A percentile compares a stretch with the other conserved stretches of the same genome.
Evolutionary conservation across 2,113 vertebrate genomes (phyloP).

Genomic region (Lamprologus callipterus): DNA sequence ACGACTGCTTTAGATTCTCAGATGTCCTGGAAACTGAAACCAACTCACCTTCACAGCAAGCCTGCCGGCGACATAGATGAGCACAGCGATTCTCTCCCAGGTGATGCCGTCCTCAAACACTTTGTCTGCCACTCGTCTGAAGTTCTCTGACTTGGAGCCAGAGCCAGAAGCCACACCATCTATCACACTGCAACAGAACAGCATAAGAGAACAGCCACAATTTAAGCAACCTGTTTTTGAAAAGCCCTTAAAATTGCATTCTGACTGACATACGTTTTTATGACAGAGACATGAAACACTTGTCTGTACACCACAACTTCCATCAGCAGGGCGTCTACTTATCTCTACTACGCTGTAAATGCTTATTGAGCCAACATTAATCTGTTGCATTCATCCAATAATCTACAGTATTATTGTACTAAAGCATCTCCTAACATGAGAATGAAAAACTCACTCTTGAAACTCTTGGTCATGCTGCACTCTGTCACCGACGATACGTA

Average conservation of each 20-base stretch:
- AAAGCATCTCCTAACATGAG: not conserved
- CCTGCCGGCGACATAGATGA: conserved; percentile 34
- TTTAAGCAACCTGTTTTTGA: not conserved
- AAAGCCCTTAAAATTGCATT: not conserved
- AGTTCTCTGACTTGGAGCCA: not conserved
- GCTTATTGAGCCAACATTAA: not conserved
- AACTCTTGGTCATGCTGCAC: conserved; percentile 15
- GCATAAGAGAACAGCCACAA: not conserved
- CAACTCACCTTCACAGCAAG: conserved; percentile 29
- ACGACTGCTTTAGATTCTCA: not conserved
- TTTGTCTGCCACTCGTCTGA: not conserved
- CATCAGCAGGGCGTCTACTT: not conserved
- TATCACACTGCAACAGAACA: not conserved
- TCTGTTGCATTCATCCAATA: not conserved
- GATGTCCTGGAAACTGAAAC: not conserved
- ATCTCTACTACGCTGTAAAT: not conserved
- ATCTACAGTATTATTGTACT: not conserved
- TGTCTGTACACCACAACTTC: not conserved
- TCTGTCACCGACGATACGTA: conserved; percentile 24
- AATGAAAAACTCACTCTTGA: conserved; percentile 29
- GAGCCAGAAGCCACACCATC: not conserved
- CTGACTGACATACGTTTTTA: not conserved
- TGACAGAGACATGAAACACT: not conserved
- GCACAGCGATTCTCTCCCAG: conserved; percentile 47
- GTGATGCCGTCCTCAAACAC: conserved; percentile 27